phyloP scores from a whole-genome alignment of 2,113 vertebrate genomes.

The Sterrhoptilus dennistouni region DNA sequence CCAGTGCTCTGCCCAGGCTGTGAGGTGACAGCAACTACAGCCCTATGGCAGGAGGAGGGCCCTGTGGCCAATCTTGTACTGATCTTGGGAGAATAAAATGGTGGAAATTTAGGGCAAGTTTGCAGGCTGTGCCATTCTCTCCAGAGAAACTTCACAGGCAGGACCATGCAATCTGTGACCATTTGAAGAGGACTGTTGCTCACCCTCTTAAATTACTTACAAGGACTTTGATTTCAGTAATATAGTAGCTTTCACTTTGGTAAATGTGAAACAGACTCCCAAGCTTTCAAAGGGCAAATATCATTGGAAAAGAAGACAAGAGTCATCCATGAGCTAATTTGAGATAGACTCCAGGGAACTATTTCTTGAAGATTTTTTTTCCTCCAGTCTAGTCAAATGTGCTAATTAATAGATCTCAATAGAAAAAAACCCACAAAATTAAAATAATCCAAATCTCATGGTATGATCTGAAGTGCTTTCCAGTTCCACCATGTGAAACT shows the following conservation, averaged over 20 bases:
- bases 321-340: slow-evolving; percentile 6
- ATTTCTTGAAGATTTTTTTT: background rate
- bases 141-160: background rate
- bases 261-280: background rate
- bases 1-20: background rate
- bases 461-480: background rate
- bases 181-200: background rate
- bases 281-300: background rate
- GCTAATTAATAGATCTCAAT: slow-evolving; percentile 19
- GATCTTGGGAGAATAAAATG: background rate
- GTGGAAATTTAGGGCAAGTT: background rate
- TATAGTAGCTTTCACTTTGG: background rate
- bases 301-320: background rate
- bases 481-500: background rate
- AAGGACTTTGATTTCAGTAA: background rate
- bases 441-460: background rate
- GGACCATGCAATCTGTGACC: background rate
- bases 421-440: background rate
- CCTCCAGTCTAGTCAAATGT: background rate
- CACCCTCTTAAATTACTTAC: background rate
- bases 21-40: background rate
- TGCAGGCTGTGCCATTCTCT: background rate
- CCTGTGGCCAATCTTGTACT: background rate
- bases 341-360: background rate
- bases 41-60: background rate